Conservation (phyloP, 1,140 invertebrate genomes). For the Philotrypesis tridentata region DNA sequence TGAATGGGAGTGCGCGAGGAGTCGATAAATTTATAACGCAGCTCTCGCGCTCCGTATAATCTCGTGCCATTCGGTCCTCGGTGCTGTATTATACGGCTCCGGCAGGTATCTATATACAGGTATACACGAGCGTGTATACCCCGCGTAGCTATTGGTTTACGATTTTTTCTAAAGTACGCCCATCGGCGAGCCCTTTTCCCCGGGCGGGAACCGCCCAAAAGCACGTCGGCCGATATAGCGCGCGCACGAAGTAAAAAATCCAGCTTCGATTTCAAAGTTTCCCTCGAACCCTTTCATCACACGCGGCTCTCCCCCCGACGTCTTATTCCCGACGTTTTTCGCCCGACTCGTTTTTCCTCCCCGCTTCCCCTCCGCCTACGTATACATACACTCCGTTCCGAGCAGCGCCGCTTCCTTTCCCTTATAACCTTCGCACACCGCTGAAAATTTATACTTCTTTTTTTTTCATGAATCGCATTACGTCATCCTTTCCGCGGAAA, state of each 20-base stretch:
- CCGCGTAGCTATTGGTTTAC: no score
- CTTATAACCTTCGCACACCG: background rate
- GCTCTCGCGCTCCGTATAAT: background rate
- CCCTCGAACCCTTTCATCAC: conserved; percentile 28
- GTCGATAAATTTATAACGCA: conserved; percentile 2
- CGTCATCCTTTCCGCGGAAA: background rate
- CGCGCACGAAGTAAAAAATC: background rate
- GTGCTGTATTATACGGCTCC: no score
- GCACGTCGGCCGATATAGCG: background rate
- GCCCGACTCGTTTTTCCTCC: conserved; percentile 1
- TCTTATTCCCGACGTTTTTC: conserved; percentile 26
- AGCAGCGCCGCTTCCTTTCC: background rate
- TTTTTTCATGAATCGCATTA: background rate
- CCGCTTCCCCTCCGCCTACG: background rate
- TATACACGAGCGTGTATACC: no score
- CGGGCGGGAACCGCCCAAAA: conserved; percentile 14
- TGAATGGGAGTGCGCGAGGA: background rate
- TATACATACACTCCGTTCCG: no score
- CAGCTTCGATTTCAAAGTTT: conserved; percentile 37
- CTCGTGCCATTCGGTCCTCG: background rate
- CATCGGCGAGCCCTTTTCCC: background rate
- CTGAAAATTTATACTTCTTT: background rate
- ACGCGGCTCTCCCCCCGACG: background rate
- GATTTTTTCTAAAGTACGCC: conserved; percentile 24
- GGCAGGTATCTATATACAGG: conserved; percentile 4